Evolutionary conservation across 2,797 vertebrate species (phyloP).

Genomic region (Heterohyrax brucei): DNA sequence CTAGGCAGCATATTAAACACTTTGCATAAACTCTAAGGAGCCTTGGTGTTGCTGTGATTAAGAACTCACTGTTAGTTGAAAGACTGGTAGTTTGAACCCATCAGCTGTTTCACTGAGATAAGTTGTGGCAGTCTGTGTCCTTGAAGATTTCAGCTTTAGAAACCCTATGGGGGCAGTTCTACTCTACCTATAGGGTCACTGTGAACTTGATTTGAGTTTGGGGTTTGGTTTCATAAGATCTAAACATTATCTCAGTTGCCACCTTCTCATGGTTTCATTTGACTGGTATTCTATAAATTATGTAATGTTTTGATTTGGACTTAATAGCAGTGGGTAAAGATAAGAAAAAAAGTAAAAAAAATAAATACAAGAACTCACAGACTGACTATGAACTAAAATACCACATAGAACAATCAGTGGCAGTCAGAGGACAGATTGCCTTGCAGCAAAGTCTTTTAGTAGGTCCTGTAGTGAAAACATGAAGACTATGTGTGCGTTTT

Average conservation of each 20-base stretch:
- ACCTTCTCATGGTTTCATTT: slow-evolving; percentile 69
- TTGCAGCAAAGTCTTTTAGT: background rate
- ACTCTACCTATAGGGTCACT: too few relatives aligned
- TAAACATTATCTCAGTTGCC: slow-evolving; percentile 81
- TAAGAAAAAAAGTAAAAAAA: background rate
- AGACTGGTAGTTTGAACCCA: too few relatives aligned
- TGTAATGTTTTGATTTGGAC: slow-evolving; percentile 40
- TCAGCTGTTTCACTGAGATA: too few relatives aligned
- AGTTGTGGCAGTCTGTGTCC: too few relatives aligned
- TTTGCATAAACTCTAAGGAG: slow-evolving; percentile 72
- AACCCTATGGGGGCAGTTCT: too few relatives aligned
- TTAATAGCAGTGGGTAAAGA: slow-evolving; percentile 20
- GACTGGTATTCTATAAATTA: slow-evolving; percentile 72
- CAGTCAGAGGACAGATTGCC: background rate
- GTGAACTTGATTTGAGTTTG: too few relatives aligned
- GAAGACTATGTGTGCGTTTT: background rate
- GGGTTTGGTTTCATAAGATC: slow-evolving; percentile 48
- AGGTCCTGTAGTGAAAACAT: background rate
- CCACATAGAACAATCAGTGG: background rate
- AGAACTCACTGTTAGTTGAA: too few relatives aligned
- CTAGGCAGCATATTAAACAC: slow-evolving; percentile 84
- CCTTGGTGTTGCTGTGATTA: too few relatives aligned
- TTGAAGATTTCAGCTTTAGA: too few relatives aligned
- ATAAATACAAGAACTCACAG: background rate
- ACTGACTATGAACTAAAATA: background rate